Conservation (phyloP, 2,888 invertebrate species). For the Acanthosoma haemorrhoidale region DNA sequence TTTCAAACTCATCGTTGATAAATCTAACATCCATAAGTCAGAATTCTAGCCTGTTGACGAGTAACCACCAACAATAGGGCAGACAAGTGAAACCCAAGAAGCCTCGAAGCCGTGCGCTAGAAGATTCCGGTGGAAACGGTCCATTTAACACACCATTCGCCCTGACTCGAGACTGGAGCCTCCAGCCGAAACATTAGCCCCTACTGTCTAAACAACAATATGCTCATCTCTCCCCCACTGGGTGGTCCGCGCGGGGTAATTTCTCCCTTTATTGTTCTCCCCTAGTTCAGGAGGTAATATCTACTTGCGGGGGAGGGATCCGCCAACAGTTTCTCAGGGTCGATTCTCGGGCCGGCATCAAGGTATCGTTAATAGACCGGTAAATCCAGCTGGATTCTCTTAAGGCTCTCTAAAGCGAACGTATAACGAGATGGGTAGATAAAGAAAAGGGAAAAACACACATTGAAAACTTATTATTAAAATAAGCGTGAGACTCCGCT, state of each 20-base stretch:
- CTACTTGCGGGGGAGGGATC: background rate
- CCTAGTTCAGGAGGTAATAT: background rate
- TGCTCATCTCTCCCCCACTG: background rate
- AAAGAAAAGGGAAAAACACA: too few relatives aligned
- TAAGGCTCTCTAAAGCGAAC: too few relatives aligned
- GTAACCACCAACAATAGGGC: background rate
- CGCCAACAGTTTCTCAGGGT: background rate
- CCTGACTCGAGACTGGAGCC: too few relatives aligned
- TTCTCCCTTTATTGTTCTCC: conserved; percentile 2
- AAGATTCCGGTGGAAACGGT: background rate
- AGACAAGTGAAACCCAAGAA: background rate
- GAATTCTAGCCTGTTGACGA: background rate
- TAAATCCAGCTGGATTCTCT: too few relatives aligned
- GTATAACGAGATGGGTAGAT: too few relatives aligned
- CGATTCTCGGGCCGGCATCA: too few relatives aligned
- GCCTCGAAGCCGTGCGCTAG: background rate
- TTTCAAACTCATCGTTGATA: too few relatives aligned
- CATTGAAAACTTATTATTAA: too few relatives aligned
- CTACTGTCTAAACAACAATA: background rate
- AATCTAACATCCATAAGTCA: too few relatives aligned
- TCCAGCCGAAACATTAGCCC: background rate
- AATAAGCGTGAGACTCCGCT: too few relatives aligned
- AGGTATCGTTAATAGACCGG: too few relatives aligned
- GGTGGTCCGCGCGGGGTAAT: background rate
- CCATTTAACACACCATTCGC: background rate